Base-by-base conservation (phyloP, 2,797 vertebrate species). In the Malacoctenus gilli region DNA sequence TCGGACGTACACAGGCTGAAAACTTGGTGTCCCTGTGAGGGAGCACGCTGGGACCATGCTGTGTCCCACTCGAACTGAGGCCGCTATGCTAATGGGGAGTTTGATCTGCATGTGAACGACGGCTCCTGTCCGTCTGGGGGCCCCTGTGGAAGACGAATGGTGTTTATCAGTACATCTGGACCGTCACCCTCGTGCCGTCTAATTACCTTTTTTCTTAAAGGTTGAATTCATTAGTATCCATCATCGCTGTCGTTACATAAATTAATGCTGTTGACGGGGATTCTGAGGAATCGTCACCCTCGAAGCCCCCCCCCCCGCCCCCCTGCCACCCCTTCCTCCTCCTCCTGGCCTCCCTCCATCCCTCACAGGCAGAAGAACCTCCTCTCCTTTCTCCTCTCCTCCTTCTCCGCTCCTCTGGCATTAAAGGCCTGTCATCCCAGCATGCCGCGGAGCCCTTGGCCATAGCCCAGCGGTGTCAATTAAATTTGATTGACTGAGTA, bases 401-500 rank as follows among this genome's bases (percentile, higher is more conserved):
- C 89, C 87, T 81, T 83, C 1, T 14, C 72, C 89, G 47, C 50
- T 75, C 71, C 49, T 10, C 81, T 95, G 92, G 93, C 92, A 95
- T 96, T 97, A 95, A 92, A 91, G 92, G 91, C 93, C 93, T 95
- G 95, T 97, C 96, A 96, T 95, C 94, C 83, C 83, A 75, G 83
- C 94, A 65, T 77, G 83, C 80, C 50, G 70, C 57, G 51, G 62
- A 79, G 70, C 75, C 92, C 93, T 92, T 92, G 23, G 62, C 77
- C 93, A 92, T 91, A 95, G 95, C 95, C 93, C 96, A 98, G 95
- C 84, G 95, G 94, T 98, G 97, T 97, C 97, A 99, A 99, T 98
- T 99, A 98, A 97, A 98, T 97, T 94, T 99, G 96, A 99, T 99
- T 97, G 97, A 98, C 97, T 96, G 96, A 95, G 95, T 95, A 97